Conservation (phyloP, 64 coral and sea anemone species). For the Dendronephthya gigantea region DNA sequence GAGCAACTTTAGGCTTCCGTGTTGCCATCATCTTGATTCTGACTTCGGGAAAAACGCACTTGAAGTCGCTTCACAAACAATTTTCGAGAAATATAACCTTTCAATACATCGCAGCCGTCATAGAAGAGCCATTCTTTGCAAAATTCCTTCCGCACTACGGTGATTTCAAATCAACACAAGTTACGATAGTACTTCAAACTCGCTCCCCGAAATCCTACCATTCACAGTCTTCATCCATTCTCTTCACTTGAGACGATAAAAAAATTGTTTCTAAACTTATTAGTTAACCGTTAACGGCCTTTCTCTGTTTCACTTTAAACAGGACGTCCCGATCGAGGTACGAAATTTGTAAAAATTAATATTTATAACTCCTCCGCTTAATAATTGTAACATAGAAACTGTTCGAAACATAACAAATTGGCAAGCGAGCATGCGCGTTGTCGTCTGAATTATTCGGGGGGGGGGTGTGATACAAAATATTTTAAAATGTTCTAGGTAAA, state of each 20-base stretch:
- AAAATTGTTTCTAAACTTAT: neutral
- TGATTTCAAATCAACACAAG: neutral
- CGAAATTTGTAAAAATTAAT: neutral
- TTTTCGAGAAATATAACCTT: neutral
- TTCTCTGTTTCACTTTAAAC: neutral
- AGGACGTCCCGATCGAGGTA: neutral
- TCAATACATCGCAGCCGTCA: neutral
- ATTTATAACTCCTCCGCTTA: neutral
- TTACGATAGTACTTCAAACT: neutral
- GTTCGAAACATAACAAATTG: neutral
- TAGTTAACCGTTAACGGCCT: neutral
- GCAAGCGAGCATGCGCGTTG: neutral
- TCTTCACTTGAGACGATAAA: no score
- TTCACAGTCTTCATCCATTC: no score
- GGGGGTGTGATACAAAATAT: no score
- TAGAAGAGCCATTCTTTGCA: neutral
- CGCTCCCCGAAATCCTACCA: no score
- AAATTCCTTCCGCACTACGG: neutral
- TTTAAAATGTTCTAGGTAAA: no score
- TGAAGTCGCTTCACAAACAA: neutral
- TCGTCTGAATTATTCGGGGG: no score
- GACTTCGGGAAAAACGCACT: neutral
- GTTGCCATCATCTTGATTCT: slow-evolving; percentile 60
- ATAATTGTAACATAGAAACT: no score
- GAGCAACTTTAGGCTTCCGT: slow-evolving; percentile 53